These are phyloP conservation scores for Poecilus cupreus DNA, from an alignment of 2,888 invertebrate genomes.

Conservation along the genomic window DNA sequence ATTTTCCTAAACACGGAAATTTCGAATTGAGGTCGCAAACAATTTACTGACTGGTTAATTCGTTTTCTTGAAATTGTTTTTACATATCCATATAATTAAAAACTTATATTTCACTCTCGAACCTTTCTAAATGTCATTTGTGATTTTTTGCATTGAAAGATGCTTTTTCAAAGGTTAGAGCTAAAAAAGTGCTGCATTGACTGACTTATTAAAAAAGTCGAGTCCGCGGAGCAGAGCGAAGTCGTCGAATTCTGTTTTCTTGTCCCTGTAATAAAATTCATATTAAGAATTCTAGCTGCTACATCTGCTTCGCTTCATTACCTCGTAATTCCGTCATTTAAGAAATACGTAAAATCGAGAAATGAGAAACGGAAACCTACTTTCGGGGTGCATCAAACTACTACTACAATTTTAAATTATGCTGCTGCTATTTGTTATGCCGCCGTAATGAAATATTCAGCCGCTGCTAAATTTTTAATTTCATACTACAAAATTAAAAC, in stretches of 20 bases:
- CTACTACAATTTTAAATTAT: background rate
- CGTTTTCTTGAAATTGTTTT: background rate
- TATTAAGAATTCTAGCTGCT: slow-evolving; percentile 44
- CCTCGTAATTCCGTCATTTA: slow-evolving; percentile 44
- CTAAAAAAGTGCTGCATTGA: slow-evolving; percentile 5
- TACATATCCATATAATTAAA: background rate
- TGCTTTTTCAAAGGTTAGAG: slow-evolving; percentile 22
- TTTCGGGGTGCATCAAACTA: background rate
- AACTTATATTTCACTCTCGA: background rate
- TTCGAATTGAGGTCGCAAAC: slow-evolving; percentile 43
- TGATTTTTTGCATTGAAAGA: background rate
- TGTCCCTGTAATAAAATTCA: slow-evolving; percentile 51
- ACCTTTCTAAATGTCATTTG: background rate
- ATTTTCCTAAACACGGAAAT: slow-evolving; percentile 30
- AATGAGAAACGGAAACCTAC: background rate
- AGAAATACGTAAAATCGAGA: background rate
- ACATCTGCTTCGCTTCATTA: slow-evolving; percentile 51
- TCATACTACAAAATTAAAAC: too few species aligned
- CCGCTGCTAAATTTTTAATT: too few species aligned
- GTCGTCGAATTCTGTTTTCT: slow-evolving; percentile 41
- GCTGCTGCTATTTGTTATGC: background rate
- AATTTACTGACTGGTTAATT: slow-evolving; percentile 12
- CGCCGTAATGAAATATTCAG: background rate
- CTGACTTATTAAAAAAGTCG: slow-evolving; percentile 5
- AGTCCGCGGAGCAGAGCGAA: background rate